Evolutionary conservation across 2,888 invertebrate species (phyloP).

Genomic region (Synergus gifuensis): DNA sequence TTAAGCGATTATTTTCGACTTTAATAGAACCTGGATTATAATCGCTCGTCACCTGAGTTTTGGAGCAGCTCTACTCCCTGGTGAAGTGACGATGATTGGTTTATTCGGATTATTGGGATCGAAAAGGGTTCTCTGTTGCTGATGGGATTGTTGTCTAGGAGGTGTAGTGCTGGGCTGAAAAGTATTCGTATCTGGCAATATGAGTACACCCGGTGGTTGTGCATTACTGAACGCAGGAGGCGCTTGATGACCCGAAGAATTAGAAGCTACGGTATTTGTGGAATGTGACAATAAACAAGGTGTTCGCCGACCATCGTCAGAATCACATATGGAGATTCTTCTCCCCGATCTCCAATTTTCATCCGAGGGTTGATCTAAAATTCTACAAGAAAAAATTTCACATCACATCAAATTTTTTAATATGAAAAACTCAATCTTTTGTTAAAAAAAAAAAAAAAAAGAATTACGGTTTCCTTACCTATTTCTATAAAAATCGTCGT

Average conservation of each 20-base stretch:
- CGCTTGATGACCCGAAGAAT: constrained; percentile 57
- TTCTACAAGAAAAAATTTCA: constrained; percentile 47
- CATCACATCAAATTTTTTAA: constrained; percentile 11
- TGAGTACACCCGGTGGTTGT: constrained; percentile 76
- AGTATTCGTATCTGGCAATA: constrained; percentile 73
- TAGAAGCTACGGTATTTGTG: constrained; percentile 54
- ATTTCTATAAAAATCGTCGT: constrained; percentile 70
- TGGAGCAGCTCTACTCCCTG: constrained; percentile 75
- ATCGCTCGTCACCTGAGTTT: constrained; percentile 62
- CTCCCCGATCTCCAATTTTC: constrained; percentile 75
- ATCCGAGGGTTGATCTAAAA: constrained; percentile 57
- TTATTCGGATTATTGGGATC: constrained; percentile 85
- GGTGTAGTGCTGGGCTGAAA: constrained; percentile 54
- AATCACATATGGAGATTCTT: constrained; percentile 71
- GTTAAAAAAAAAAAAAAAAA: constrained; percentile 55
- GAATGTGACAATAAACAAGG: constrained; percentile 63
- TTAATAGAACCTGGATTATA: too few relatives aligned
- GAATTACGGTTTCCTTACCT: constrained; percentile 58
- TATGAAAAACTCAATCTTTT: constrained; percentile 60
- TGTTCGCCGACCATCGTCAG: constrained; percentile 71
- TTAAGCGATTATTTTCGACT: neutral
- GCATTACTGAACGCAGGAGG: constrained; percentile 59
- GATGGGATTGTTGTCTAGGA: constrained; percentile 61
- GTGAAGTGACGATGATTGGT: constrained; percentile 84
- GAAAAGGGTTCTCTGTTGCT: constrained; percentile 80